Evolutionary conservation across 2,888 invertebrate genomes (phyloP), one percentile per base, ranked within the genome.

Genomic region (Diaphora mendica): DNA sequence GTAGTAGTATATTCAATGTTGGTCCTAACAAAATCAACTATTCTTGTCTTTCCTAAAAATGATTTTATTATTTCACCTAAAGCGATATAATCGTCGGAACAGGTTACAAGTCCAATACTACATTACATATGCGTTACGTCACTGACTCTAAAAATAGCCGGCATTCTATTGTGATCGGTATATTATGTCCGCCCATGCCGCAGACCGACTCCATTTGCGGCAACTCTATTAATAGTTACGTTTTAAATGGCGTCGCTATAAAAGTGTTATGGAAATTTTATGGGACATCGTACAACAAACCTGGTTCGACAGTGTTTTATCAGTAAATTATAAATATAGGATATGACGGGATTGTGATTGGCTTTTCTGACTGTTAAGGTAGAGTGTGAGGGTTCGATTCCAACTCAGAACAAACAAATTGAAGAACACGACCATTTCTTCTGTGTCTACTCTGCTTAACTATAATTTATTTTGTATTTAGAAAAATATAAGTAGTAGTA

Each of bases 151-250:
- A 76, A 82, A 77, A 83, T 83, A 83, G 77, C 55, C 62, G 68
- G 44, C 69, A 79, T 80, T 82, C 69, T 72, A 80, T 83, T 82
- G 77, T 82, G 79, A 80, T 79, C 78, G 73, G 77, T 73, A 66
- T 68, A 74, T 65, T 72, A 71, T 42, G 75, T 66, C 76, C 68
- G 77, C 17, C 82, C 83, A 82, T 77, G 65, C 74, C 64, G 68
- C 71, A 59, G 51, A 74, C 72, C 59, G 71, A 76, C 76, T 74
- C 75, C 72, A 72, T 72, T 70, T 67, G 72, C 17, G 72, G 71
- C 59, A 48, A 64, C 55, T 23, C 82, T 83, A 83, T 76, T 74
- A 73, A 79, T 83, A 83, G 75, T 23, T 33, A 71, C 73, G 72
- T 59, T 76, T 77, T 72, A 74, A 71, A 82, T 81, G 69, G 76